Percentiles rank a stretch among this genome's conserved stretches.
Evolutionary conservation across 30 jellyfish, hydroid and myxozoan species (phyloP).

Genomic region (Cassiopea xamachana): DNA sequence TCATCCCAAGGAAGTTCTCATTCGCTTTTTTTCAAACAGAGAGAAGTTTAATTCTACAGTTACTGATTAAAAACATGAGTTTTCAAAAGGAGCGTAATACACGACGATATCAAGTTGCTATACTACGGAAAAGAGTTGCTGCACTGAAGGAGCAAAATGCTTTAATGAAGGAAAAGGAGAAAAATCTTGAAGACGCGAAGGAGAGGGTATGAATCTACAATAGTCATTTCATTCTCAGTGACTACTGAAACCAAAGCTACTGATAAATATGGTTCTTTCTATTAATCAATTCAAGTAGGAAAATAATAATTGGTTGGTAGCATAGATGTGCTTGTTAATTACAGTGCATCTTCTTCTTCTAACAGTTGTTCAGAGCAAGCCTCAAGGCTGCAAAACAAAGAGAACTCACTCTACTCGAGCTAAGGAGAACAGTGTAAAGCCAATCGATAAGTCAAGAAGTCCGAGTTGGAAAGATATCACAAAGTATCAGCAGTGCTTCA

Average conservation of each 20-base stretch:
- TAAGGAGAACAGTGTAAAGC: not conserved
- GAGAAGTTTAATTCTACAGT: not conserved
- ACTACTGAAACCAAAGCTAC: not conserved
- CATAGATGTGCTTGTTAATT: not conserved
- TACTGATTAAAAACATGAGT: not conserved
- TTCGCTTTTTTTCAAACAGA: not conserved
- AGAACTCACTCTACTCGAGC: not conserved
- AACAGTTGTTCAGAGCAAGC: not conserved
- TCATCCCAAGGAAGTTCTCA: not conserved
- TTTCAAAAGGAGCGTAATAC: not conserved
- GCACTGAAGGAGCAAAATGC: not conserved
- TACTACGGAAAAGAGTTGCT: not conserved
- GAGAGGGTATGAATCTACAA: not conserved
- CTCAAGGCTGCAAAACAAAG: not conserved
- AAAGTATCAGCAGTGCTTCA: not conserved
- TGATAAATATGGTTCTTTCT: not conserved
- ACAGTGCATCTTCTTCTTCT: not conserved
- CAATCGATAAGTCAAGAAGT: not conserved
- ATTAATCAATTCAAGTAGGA: not conserved
- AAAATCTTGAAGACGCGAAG: not conserved
- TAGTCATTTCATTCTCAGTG: not conserved
- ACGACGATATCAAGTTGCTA: not conserved
- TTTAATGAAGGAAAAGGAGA: not conserved
- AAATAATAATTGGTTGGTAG: not conserved
- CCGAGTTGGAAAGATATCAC: not conserved